Evolutionary conservation across 1,140 invertebrate genomes (phyloP).

Genomic region (Apis laboriosa): DNA sequence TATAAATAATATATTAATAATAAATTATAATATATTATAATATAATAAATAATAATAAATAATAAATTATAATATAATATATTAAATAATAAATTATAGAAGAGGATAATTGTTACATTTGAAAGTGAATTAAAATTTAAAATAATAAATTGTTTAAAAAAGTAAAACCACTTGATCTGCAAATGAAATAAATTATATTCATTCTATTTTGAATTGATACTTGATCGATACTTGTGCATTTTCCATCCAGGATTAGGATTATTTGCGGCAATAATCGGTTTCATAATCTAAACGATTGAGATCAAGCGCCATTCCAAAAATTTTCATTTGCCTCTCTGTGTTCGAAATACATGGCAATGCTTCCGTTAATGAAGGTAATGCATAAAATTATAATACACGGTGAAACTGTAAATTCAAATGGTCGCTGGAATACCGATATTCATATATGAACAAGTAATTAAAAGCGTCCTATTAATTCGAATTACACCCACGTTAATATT

Average conservation of each 20-base stretch:
- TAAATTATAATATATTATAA: too few species aligned
- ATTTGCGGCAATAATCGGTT: background rate
- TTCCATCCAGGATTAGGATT: background rate
- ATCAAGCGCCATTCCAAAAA: background rate
- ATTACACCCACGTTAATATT: background rate
- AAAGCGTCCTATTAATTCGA: background rate
- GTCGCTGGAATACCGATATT: background rate
- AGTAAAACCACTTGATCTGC: too few species aligned
- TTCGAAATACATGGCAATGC: background rate
- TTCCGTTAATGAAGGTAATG: slow-evolving; percentile 1
- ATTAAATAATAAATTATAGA: too few species aligned
- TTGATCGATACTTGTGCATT: background rate
- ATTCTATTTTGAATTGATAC: background rate
- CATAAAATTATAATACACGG: background rate
- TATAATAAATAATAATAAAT: too few species aligned
- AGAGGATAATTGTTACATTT: too few species aligned
- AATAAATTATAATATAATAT: too few species aligned
- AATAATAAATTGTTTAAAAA: too few species aligned
- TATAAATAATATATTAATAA: too few species aligned
- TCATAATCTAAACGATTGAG: slow-evolving; percentile 1
- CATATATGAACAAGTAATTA: slow-evolving; percentile 3
- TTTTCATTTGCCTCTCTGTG: background rate
- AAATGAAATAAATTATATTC: background rate
- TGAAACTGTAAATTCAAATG: slow-evolving; percentile 7
- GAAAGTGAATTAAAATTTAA: background rate